Conservation (phyloP, 2,888 invertebrate species). For the Abrostola triplasia region DNA sequence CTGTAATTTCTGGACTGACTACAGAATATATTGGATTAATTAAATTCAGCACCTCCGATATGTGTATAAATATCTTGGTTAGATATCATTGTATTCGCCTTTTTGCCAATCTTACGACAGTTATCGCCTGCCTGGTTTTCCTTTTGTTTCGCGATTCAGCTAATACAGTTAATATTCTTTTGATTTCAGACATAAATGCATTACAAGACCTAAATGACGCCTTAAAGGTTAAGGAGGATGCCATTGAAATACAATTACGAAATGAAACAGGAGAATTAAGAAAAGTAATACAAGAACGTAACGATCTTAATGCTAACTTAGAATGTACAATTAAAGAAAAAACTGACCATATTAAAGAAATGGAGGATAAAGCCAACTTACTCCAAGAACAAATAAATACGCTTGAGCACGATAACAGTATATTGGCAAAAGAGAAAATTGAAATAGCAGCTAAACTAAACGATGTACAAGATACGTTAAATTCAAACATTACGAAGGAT, state of each 20-base stretch:
- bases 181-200: slow-evolving; percentile 59
- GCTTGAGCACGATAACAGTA: slow-evolving; percentile 63
- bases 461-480: slow-evolving; percentile 18
- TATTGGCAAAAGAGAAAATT: slow-evolving; percentile 47
- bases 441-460: slow-evolving; percentile 14
- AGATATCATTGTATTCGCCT: no score
- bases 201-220: slow-evolving; percentile 58
- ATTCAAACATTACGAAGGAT: slow-evolving; percentile 17
- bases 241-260: slow-evolving; percentile 28
- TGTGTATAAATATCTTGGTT: no score
- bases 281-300: slow-evolving; percentile 49
- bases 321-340: slow-evolving; percentile 61
- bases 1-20: slow-evolving; percentile 4
- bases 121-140: no score
- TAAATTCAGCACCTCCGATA: no score
- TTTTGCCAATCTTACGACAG: no score
- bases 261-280: slow-evolving; percentile 49
- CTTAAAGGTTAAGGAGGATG: slow-evolving; percentile 45
- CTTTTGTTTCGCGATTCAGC: no score
- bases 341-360: slow-evolving; percentile 57
- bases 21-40: no score
- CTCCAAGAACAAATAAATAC: slow-evolving; percentile 52
- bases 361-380: slow-evolving; percentile 58
- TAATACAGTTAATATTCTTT: neutral
- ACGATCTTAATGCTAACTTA: slow-evolving; percentile 54